Evolutionary conservation across 2,113 vertebrate species (phyloP).

Genomic region (Circaetus cinerascens): DNA sequence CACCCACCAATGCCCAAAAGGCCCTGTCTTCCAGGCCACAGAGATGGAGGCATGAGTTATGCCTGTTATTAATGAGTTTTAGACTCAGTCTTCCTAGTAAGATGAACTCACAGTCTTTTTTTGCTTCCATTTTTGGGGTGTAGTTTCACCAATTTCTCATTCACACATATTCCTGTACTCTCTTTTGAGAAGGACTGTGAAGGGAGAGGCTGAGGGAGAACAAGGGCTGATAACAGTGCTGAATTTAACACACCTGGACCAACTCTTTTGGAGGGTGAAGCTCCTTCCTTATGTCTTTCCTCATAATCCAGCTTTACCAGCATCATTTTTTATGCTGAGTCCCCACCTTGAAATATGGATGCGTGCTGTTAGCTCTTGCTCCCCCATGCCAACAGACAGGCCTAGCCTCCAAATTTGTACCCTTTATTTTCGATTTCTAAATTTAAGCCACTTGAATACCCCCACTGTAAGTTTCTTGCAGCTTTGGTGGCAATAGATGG

Average conservation of each 20-base stretch:
- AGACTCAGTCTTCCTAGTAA: not conserved
- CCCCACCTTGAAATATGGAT: too few species aligned
- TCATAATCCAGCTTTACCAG: not conserved
- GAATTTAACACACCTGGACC: not conserved
- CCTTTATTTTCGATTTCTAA: not conserved
- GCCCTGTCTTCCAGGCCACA: not conserved
- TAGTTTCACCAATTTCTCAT: not conserved
- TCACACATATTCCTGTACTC: not conserved
- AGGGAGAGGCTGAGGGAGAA: not conserved
- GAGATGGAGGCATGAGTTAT: not conserved
- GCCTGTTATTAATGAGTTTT: not conserved
- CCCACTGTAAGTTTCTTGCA: not conserved
- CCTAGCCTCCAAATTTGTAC: not conserved
- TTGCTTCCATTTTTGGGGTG: not conserved
- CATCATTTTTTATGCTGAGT: not conserved
- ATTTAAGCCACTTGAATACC: not conserved
- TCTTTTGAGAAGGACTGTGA: not conserved
- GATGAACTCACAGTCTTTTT: not conserved
- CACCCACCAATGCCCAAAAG: not conserved
- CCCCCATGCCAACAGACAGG: not conserved
- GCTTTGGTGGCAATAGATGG: not conserved
- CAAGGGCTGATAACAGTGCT: rapidly evolving
- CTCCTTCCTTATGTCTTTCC: not conserved
- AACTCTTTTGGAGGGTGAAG: not conserved
- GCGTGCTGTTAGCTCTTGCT: rapidly evolving